Evolutionary conservation across 2,888 invertebrate genomes (phyloP), one percentile per base, ranked within the genome.

Genomic region (Tethea ocularis): DNA sequence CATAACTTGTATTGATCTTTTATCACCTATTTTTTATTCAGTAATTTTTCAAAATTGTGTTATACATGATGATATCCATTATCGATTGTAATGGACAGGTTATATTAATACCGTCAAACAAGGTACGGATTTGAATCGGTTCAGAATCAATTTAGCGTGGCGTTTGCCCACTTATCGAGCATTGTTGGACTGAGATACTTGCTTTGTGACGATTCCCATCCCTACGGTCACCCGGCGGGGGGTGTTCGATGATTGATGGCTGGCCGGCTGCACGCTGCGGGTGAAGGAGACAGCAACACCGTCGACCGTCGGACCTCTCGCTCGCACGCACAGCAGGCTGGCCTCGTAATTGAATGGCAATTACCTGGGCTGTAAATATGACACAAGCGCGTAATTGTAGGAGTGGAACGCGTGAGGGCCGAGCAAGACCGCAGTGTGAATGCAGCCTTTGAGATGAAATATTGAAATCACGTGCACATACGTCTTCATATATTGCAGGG

Each of bases 291-390:
- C 38, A 56, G 69, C 26, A n/a, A 58, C 76, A 80, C 73, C 68
- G 72, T 70, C 65, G 75, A 66, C 66, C 67, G 61, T 77, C 64
- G 68, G 71, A 57, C 63, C 71, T 87, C 87, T 80, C 82, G 41
- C 67, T 88, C 82, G 46, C 79, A 68, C 85, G 69, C 86, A 75
- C 87, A 87, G 84, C 88, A 76, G 88, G 87, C 87, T 77, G 78
- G 86, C 80, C 80, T 82, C 83, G 89, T 93, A 93, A 93, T 93
- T 93, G 93, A 93, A 93, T 91, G 93, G 89, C 93, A 93, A 93
- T 93, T 93, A 93, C 93, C 93, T 91, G 91, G 85, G 89, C 91
- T 91, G 93, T 93, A 93, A 93, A 93, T 93, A 93, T 93, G 93
- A 93, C 93, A 92, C 91, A 92, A 86, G 91, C 90, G 88, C 89